Evolutionary conservation across 2,113 vertebrate genomes (phyloP).

Genomic region (Motacilla tschutschensis): DNA sequence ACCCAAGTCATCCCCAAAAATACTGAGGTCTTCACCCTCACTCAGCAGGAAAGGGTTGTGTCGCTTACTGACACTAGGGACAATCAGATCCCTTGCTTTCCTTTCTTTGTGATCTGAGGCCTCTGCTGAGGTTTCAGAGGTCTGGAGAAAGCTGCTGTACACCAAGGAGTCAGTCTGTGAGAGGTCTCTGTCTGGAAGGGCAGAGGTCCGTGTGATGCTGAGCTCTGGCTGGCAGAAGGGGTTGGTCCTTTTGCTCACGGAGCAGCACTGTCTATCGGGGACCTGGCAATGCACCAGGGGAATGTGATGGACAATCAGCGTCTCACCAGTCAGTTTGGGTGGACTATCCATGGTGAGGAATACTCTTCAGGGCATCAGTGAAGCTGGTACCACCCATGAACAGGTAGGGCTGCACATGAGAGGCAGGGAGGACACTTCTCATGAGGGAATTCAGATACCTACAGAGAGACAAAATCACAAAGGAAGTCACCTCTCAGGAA

Average conservation of each 20-base stretch:
- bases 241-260: constrained; percentile 76
- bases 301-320: constrained; percentile 96
- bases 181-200: constrained; percentile 84
- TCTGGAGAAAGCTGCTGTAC: constrained; percentile 86
- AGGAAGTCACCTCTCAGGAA: constrained; percentile 58
- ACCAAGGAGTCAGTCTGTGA: constrained; percentile 87
- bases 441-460: constrained; percentile 70
- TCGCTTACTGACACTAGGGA: constrained; percentile 57
- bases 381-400: constrained; percentile 65
- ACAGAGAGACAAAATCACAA: constrained; percentile 63
- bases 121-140: constrained; percentile 64
- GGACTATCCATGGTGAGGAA: constrained; percentile 87
- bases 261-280: constrained; percentile 79
- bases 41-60: constrained; percentile 92
- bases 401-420: constrained; percentile 17
- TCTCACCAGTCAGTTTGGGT: constrained; percentile 90
- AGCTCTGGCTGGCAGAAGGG: constrained; percentile 86
- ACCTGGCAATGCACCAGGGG: constrained; percentile 97
- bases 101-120: constrained; percentile 47
- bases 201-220: constrained; percentile 78
- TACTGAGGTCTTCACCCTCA: constrained; percentile 70
- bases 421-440: constrained; percentile 43
- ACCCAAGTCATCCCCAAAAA: constrained; percentile 57
- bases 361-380: constrained; percentile 68
- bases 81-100: constrained; percentile 57